Evolutionary conservation across 2,113 vertebrate genomes (phyloP).

Genomic region (Hippocampus barbouri): DNA sequence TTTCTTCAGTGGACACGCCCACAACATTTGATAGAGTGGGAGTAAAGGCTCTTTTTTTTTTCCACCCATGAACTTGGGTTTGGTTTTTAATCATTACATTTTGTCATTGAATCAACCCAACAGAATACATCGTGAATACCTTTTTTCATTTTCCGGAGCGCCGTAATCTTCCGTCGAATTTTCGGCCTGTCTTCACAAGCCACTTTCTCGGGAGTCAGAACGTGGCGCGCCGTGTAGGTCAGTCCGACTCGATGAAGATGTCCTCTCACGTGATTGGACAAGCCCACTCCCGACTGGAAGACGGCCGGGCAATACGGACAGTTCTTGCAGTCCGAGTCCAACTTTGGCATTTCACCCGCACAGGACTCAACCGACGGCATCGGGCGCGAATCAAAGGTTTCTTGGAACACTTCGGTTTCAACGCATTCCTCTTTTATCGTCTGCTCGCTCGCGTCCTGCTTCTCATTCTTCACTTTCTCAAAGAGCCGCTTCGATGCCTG

Average conservation of each 20-base stretch:
- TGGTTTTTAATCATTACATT: too few species aligned
- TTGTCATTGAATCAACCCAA: too few species aligned
- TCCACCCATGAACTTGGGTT: too few species aligned
- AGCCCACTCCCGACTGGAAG: slow-evolving; percentile 91
- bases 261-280: slow-evolving; percentile 91
- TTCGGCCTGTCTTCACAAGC: slow-evolving; percentile 87
- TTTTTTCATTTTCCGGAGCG: slow-evolving; percentile 86
- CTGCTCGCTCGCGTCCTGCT: slow-evolving; percentile 35
- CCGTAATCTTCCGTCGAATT: slow-evolving; percentile 82
- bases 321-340: slow-evolving; percentile 79
- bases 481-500: slow-evolving; percentile 64
- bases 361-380: slow-evolving; percentile 47
- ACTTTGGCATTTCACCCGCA: slow-evolving; percentile 43
- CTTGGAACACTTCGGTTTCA: slow-evolving; percentile 62
- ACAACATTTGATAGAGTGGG: too few species aligned
- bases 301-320: slow-evolving; percentile 91
- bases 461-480: slow-evolving; percentile 63
- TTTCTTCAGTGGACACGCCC: too few species aligned
- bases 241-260: slow-evolving; percentile 91
- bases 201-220: slow-evolving; percentile 87
- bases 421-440: slow-evolving; percentile 69
- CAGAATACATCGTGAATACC: slow-evolving; percentile 64
- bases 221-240: slow-evolving; percentile 87
- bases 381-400: slow-evolving; percentile 49
- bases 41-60: too few species aligned